These are phyloP conservation scores for Atta texana DNA, from an alignment of 1,140 invertebrate species.

Conservation along the genomic window DNA sequence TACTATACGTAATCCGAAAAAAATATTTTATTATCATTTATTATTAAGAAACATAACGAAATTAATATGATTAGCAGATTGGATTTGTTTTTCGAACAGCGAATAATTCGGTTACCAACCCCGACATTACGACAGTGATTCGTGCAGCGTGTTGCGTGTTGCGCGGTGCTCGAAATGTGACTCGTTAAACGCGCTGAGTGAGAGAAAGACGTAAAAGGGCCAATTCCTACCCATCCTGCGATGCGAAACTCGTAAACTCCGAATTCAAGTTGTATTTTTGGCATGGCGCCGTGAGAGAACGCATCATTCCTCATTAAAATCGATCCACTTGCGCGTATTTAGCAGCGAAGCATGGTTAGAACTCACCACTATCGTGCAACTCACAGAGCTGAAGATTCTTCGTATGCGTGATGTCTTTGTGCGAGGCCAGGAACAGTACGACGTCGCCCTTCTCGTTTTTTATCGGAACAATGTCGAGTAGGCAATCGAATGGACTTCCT, in stretches of 20 bases:
- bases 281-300: constrained; percentile 27
- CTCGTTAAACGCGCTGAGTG: constrained; percentile 49
- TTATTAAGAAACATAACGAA: neutral
- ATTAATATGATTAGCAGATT: neutral
- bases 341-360: constrained; percentile 78
- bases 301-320: constrained; percentile 57
- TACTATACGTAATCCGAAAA: neutral
- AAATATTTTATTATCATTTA: neutral
- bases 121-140: constrained; percentile 27
- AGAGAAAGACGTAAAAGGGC: constrained; percentile 34
- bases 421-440: constrained; percentile 97
- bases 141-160: constrained; percentile 68
- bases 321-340: constrained; percentile 68
- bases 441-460: constrained; percentile 99
- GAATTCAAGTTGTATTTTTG: constrained; percentile 34
- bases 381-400: constrained; percentile 93
- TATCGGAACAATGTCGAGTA: constrained; percentile 98
- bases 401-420: constrained; percentile 98
- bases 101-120: constrained; percentile 35
- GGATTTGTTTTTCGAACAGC: neutral
- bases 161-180: constrained; percentile 62
- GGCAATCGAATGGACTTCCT: constrained; percentile 97
- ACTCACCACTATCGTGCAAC: constrained; percentile 94
- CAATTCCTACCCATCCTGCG: constrained; percentile 47
- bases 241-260: constrained; percentile 29